Conservation (phyloP, 2,113 vertebrate species). For the Thalassoma bifasciatum region DNA sequence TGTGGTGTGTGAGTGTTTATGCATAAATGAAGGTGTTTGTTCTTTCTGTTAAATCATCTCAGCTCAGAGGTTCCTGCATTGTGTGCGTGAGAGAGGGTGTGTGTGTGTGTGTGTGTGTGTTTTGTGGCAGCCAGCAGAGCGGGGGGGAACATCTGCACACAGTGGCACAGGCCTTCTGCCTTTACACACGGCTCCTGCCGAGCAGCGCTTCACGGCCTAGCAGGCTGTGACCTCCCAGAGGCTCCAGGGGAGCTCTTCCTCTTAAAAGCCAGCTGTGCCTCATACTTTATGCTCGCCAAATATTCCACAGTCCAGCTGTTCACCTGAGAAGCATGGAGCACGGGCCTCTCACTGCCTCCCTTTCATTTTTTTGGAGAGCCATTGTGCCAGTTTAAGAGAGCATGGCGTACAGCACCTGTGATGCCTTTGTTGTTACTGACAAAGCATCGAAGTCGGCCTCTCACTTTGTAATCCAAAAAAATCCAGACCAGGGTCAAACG, state of each 20-base stretch:
- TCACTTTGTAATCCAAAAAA: slow-evolving; percentile 29
- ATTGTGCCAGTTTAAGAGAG: slow-evolving; percentile 65
- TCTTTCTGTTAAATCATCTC: slow-evolving; percentile 59
- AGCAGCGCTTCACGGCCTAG: slow-evolving; percentile 79
- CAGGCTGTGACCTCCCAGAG: slow-evolving; percentile 83
- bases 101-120: slow-evolving; percentile 49
- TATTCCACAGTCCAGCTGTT: slow-evolving; percentile 85
- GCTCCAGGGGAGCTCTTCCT: slow-evolving; percentile 81
- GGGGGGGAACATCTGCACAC: slow-evolving; percentile 81
- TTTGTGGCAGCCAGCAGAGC: slow-evolving; percentile 72
- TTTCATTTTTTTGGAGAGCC: slow-evolving; percentile 59
- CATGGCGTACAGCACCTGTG: slow-evolving; percentile 52
- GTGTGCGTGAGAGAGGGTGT: slow-evolving; percentile 38
- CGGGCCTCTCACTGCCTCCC: slow-evolving; percentile 56
- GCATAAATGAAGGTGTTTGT: slow-evolving; percentile 50
- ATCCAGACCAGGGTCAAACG: neutral
- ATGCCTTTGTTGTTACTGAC: slow-evolving; percentile 47
- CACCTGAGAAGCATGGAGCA: slow-evolving; percentile 78
- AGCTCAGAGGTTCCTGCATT: slow-evolving; percentile 53
- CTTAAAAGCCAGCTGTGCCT: slow-evolving; percentile 86
- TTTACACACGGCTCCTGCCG: slow-evolving; percentile 77
- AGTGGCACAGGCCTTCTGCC: slow-evolving; percentile 81
- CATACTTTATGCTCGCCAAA: slow-evolving; percentile 78
- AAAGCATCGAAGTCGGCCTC: slow-evolving; percentile 38
- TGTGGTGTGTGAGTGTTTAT: slow-evolving; percentile 40